Percentiles rank a stretch among this genome's conserved stretches.
These are phyloP conservation scores for Porphyrio hochstetteri DNA, from an alignment of 2,113 vertebrate genomes.

Conservation along the genomic window DNA sequence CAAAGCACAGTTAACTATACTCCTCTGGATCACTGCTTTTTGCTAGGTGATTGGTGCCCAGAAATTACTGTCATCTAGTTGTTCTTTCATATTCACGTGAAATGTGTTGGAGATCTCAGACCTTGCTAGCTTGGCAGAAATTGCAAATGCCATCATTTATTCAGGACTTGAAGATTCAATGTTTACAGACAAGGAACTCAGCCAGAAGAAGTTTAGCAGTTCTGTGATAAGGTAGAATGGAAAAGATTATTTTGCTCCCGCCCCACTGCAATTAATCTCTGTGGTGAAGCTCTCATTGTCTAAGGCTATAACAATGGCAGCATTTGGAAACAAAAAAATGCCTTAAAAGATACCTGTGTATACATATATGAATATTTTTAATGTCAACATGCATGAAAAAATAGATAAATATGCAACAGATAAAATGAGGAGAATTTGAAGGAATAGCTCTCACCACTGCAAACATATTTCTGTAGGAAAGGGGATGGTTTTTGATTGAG, in stretches of 20 bases:
- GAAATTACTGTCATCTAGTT: neutral
- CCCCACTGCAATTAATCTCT: neutral
- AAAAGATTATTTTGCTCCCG: neutral
- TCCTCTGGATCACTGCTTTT: neutral
- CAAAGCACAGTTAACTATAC: neutral
- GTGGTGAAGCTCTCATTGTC: neutral
- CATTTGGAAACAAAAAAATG: neutral
- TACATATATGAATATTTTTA: neutral
- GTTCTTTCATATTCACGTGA: neutral
- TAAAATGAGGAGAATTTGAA: neutral
- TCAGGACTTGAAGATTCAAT: neutral
- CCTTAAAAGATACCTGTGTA: neutral
- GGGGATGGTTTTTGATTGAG: neutral
- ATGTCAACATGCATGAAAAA: neutral
- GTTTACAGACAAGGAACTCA: neutral
- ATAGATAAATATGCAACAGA: neutral
- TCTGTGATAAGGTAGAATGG: neutral
- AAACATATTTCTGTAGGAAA: conserved; percentile 32
- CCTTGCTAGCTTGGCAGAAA: neutral
- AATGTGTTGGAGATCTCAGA: neutral
- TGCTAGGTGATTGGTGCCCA: neutral
- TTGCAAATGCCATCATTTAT: neutral
- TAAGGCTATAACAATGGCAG: neutral
- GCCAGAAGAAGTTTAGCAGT: neutral
- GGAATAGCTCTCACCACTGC: neutral